A percentile compares a stretch with the other conserved stretches of the same genome.
phyloP scores from a whole-genome alignment of 1,140 invertebrate species.

The Pinna nobilis region DNA sequence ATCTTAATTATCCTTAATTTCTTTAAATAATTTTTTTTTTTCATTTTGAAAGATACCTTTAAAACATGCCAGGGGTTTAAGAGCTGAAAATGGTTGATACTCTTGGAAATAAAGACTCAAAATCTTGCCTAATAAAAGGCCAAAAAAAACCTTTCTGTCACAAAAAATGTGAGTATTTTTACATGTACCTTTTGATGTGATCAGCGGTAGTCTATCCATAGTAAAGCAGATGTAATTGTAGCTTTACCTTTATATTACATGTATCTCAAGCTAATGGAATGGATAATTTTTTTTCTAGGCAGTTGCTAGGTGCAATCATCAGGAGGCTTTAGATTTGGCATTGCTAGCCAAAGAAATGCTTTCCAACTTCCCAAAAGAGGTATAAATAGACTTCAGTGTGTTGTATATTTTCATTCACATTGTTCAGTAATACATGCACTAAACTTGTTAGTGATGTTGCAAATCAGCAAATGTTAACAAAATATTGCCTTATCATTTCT shows the following conservation, averaged over 20 bases:
- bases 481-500: too few species aligned
- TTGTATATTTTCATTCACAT: too few species aligned
- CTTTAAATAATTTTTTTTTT: too few species aligned
- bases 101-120: too few species aligned
- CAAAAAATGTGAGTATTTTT: not conserved
- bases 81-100: too few species aligned
- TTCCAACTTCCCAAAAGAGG: constrained; percentile 55
- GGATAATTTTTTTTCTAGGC: constrained; percentile 36
- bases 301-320: constrained; percentile 33
- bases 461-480: not conserved
- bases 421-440: not conserved
- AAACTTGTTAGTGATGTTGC: not conserved
- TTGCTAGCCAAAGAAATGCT: constrained; percentile 56
- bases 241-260: not conserved
- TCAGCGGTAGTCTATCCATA: not conserved
- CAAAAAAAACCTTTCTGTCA: not conserved
- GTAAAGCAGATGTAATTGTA: not conserved
- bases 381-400: too few species aligned
- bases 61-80: too few species aligned
- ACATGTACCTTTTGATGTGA: not conserved
- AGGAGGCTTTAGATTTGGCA: constrained; percentile 42
- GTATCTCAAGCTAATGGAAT: not conserved
- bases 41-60: too few species aligned
- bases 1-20: too few species aligned
- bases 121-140: too few species aligned